Base-by-base conservation (phyloP, 1,140 invertebrate genomes). In the Zaprionus tsacasi region DNA sequence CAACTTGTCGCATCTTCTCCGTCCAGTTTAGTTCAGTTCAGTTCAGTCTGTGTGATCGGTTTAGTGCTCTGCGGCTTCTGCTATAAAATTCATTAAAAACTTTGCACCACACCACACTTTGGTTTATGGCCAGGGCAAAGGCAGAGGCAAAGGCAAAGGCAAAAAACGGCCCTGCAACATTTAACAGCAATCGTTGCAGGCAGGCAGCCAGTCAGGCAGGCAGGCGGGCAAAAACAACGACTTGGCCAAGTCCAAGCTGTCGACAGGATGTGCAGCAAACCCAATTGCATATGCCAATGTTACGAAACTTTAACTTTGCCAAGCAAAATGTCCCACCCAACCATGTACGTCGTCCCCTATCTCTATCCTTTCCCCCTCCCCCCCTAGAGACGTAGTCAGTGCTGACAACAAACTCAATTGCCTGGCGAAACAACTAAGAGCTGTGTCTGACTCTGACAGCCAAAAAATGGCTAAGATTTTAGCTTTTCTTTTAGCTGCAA, bases 61-160 rank as follows among this genome's bases (percentile, higher is more conserved):
- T 70, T 72, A 71, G 38, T 81, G 74, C 73, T 57, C 73, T 57
- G 76, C 56, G 54, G 67, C 74, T 70, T 73, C 83, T 88, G 77
- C 80, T 87, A 88, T 82, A 88, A 87, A 87, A 87, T 87, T 87
- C 83, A 87, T 87, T 87, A 87, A 87, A 87, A 87, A 87, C 80
- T 87, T 87, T 87, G 38, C 66, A 52, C 63, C 55, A 61, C 70
- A 50, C 17, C 45, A 50, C 45, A 50, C 45, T 50, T 17, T 50
- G 45, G 45, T 50, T 50, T 50, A 50, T 50, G 45, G 45, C 45
- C 17, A 25, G 45, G 17, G 60, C 61, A 70, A 73, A 71, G 57
- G 57, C 65, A 83, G 4, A 33, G 45, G 45, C 45, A 6, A 48
- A 6, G 17, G 59, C 61, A 70, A 70, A 69, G 57, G 57, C 80